Percentiles rank a stretch among this genome's conserved stretches.
Evolutionary conservation across 1,140 invertebrate species (phyloP).

Genomic region (Eumeta japonica): DNA sequence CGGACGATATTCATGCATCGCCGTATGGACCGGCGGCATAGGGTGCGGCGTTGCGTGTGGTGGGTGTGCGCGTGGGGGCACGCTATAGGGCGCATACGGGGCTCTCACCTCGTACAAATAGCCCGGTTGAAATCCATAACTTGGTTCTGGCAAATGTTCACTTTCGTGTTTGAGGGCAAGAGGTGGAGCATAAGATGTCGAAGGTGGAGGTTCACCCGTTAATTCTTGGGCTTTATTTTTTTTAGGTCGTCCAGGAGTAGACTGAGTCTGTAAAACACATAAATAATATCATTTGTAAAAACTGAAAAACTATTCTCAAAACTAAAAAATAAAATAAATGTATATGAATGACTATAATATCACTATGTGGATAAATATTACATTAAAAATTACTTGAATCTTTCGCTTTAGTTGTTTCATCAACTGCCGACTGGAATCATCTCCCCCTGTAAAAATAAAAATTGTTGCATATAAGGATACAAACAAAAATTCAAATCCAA

Average conservation of each 20-base stretch:
- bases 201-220: conserved; percentile 19
- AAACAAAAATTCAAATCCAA: no score
- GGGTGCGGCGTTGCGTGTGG: conserved; percentile 17
- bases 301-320: no score
- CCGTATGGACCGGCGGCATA: conserved; percentile 20
- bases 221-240: conserved; percentile 41
- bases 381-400: conserved; percentile 58
- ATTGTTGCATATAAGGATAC: no score
- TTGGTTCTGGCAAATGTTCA: conserved; percentile 20
- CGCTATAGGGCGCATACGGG: conserved; percentile 23
- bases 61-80: conserved; percentile 28
- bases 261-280: conserved; percentile 30
- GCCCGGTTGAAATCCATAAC: conserved; percentile 28
- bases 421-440: conserved; percentile 67
- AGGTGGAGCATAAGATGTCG: conserved; percentile 14
- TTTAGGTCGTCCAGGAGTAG: conserved; percentile 40
- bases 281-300: no score
- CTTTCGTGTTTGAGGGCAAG: conserved; percentile 35
- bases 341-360: conserved; percentile 2
- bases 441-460: conserved; percentile 31
- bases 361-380: neutral
- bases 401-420: conserved; percentile 72
- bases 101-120: conserved; percentile 32
- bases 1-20: conserved; percentile 30
- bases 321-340: conserved; percentile 8